Base-by-base conservation (phyloP, 2,797 vertebrate species). In the Poecilia picta region DNA sequence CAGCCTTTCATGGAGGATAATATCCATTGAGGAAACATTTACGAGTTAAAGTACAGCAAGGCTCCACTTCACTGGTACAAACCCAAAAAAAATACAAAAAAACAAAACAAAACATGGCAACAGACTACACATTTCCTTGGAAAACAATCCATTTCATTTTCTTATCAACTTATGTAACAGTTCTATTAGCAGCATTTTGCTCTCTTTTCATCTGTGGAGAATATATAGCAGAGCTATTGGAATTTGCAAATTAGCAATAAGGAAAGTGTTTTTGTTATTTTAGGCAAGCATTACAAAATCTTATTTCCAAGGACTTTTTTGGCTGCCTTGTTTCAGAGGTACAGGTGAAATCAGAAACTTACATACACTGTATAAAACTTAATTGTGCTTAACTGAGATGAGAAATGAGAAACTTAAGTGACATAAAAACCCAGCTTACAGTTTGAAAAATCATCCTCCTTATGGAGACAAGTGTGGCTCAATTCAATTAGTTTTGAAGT, bases 1-100 rank as follows among this genome's bases (percentile, higher is more conserved):
- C 28, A 31, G 45, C 75, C 78, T 79, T 71, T 83, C 73, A 85
- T 70, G 1, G 59, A 84, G 53, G 78, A 81, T 59, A 31, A 72
- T 78, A 80, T 73, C 51, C 76, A 66, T 78, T 55, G 31, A 80
- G 55, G 49, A 45, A 36, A 80, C 18, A 46, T 82, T 75, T 57
- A 71, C 41, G 72, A 79, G 31, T 64, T 73, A 64, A n/a, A 85
- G 55, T 20, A 72, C 51, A 83, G 78, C 7, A 13, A 78, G 55
- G 51, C 33, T 64, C 73, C 31, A 31, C 72, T 68, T 83, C 75
- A 80, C 12, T 31, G 73, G 70, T n/a, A 71, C 11, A 41, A 77
- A 80, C 80, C 31, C 62, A 31, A 59, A 59, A 31, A 41, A 73
- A 6, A 47, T 16, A 18, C 15, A 45, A 4, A 4, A 46, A 70